A percentile compares a stretch with the other conserved stretches of the same genome.
phyloP scores from a whole-genome alignment of 2,797 vertebrate genomes.

The Diplodus puntazzo region DNA sequence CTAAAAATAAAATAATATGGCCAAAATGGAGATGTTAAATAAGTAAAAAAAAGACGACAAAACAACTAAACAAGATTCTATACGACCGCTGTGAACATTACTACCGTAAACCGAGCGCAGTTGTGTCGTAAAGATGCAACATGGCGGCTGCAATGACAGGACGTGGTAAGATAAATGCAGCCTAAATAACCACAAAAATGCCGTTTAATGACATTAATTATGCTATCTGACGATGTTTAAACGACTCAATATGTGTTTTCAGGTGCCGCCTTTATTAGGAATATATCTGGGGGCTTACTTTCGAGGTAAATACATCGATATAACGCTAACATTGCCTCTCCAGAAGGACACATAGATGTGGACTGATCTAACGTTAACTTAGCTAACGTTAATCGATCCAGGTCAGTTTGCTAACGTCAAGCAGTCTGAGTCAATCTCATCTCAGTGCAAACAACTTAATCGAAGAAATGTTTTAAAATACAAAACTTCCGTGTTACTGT shows the following conservation, averaged over 20 bases:
- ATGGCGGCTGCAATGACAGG: conserved; percentile 82
- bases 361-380: neutral
- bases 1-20: no score
- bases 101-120: conserved; percentile 63
- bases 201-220: rapidly evolving
- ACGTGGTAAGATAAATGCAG: conserved; percentile 71
- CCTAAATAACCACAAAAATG: rapidly evolving
- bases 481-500: neutral
- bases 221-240: rapidly evolving
- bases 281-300: conserved; percentile 57
- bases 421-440: no score
- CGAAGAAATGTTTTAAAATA: neutral
- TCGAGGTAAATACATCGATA: conserved; percentile 66
- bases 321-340: neutral
- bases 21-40: no score
- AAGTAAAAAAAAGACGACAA: no score
- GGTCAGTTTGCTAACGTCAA: no score
- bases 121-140: conserved; percentile 59
- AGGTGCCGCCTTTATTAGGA: conserved; percentile 74
- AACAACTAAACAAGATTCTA: no score
- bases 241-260: neutral
- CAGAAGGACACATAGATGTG: conserved; percentile 43
- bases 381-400: neutral
- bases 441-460: neutral
- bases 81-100: neutral